These are phyloP conservation scores for Zapus hudsonius DNA, from an alignment of 2,113 vertebrate genomes.

Conservation along the genomic window DNA sequence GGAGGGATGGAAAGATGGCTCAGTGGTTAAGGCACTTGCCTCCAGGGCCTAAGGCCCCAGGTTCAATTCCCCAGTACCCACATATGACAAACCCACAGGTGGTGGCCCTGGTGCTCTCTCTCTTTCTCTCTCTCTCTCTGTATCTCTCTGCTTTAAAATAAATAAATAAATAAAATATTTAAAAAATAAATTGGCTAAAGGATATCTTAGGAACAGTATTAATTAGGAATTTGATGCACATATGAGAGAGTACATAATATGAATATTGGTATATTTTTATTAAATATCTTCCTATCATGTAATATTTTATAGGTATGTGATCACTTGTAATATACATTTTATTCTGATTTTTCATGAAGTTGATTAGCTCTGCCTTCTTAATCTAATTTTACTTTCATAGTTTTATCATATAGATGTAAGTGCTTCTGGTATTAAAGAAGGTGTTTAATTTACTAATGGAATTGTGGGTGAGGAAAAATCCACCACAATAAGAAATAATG, in stretches of 20 bases:
- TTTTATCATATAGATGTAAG: background rate
- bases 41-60: too few species aligned
- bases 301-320: background rate
- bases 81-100: too few species aligned
- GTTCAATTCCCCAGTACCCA: too few species aligned
- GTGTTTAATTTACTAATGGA: background rate
- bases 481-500: background rate
- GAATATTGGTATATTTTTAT: too few species aligned
- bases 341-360: background rate
- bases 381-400: conserved; percentile 16
- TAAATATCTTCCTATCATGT: background rate
- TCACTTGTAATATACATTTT: background rate
- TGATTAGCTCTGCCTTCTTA: background rate
- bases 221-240: background rate
- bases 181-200: background rate
- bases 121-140: too few species aligned
- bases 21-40: too few species aligned
- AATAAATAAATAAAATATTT: too few species aligned
- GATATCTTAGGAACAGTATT: background rate
- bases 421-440: background rate
- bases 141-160: too few species aligned
- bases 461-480: background rate
- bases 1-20: too few species aligned
- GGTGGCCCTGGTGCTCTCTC: too few species aligned
- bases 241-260: background rate